A percentile compares a stretch with the other conserved stretches of the same genome.
These are phyloP conservation scores for Amphimedon queenslandica DNA, from an alignment of 37 sponge, comb jelly and placozoan species.

Conservation along the genomic window DNA sequence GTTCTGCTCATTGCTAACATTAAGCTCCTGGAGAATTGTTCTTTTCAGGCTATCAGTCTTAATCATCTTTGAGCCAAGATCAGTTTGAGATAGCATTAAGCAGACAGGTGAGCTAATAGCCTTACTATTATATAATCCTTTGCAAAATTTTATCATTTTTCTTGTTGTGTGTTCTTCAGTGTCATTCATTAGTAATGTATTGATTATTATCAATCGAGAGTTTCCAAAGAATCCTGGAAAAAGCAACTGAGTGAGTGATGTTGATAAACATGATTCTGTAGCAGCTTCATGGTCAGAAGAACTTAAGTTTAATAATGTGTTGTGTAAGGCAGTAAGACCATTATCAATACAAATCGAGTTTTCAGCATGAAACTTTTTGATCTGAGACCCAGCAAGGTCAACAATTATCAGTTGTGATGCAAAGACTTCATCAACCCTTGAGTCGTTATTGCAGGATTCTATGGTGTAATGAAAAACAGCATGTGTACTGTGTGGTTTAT, in stretches of 20 bases:
- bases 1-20: no score
- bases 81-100: no score
- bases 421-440: not conserved
- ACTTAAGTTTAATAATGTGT: slow-evolving; percentile 2
- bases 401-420: slow-evolving; percentile 25
- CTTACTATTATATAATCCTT: no score
- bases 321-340: slow-evolving; percentile 27
- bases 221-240: slow-evolving; percentile 45
- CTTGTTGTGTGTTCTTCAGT: not conserved
- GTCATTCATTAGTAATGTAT: slow-evolving; percentile 2
- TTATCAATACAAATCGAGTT: not conserved
- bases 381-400: slow-evolving; percentile 44
- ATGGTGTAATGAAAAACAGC: slow-evolving; percentile 32
- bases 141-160: no score
- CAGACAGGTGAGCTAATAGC: no score
- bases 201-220: slow-evolving; percentile 11
- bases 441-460: slow-evolving; percentile 12
- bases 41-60: no score
- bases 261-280: not conserved
- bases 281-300: not conserved
- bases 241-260: slow-evolving; percentile 47
- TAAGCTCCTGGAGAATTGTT: no score
- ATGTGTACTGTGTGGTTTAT: slow-evolving; percentile 46
- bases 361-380: slow-evolving; percentile 16
- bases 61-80: no score